Conservation (phyloP, 1,140 invertebrate genomes). For the Fopius arisanus region DNA sequence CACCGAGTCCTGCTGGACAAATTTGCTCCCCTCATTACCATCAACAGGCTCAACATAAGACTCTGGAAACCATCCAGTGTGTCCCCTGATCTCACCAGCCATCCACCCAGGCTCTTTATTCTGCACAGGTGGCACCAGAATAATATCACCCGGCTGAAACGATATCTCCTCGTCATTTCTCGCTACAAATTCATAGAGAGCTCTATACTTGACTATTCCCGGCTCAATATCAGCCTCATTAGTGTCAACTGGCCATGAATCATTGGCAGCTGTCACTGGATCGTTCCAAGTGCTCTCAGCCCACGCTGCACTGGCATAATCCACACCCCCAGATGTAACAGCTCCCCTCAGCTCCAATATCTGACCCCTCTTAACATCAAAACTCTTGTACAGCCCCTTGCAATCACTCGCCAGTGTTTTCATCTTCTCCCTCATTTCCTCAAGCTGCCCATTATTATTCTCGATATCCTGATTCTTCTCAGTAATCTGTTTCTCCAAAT, state of each 20-base stretch:
- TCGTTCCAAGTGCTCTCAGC: conserved; percentile 52
- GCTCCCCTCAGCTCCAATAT: conserved; percentile 51
- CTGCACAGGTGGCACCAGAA: conserved; percentile 85
- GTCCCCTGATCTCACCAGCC: conserved; percentile 87
- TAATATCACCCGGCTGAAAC: conserved; percentile 93
- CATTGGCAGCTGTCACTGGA: conserved; percentile 42
- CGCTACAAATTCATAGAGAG: conserved; percentile 93
- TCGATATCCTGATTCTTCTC: conserved; percentile 83
- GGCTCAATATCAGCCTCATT: conserved; percentile 45
- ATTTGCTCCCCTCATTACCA: conserved; percentile 42
- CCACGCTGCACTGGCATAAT: conserved; percentile 47
- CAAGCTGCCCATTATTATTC: conserved; percentile 80
- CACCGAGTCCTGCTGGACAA: conserved; percentile 58
- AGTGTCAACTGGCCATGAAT: conserved; percentile 65
- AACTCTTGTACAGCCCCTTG: conserved; percentile 66
- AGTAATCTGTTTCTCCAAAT: conserved; percentile 75
- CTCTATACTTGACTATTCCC: conserved; percentile 80
- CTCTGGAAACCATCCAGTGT: conserved; percentile 97
- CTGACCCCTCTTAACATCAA: conserved; percentile 68
- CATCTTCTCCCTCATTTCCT: conserved; percentile 73
- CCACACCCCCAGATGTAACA: conserved; percentile 27
- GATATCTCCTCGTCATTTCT: conserved; percentile 93
- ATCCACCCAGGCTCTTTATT: conserved; percentile 97
- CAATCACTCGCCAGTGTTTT: conserved; percentile 68
- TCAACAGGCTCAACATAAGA: conserved; percentile 91